Conservation (phyloP, 2,797 vertebrate genomes). For the Austrolebias charrua region DNA sequence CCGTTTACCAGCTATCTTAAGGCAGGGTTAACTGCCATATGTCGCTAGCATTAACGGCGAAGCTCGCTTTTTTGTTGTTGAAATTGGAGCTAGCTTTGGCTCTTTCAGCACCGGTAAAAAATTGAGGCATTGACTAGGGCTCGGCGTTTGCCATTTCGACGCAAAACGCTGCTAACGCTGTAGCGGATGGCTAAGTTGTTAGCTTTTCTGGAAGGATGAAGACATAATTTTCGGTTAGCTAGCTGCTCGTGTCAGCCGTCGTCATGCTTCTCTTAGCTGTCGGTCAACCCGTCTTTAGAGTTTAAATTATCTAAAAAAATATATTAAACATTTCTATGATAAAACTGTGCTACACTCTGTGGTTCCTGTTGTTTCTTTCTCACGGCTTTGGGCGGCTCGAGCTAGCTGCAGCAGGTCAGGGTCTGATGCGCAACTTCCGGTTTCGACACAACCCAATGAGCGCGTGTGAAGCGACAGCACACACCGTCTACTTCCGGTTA, state of each 20-base stretch:
- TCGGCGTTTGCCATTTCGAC: constrained; percentile 18
- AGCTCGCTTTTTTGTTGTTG: background rate
- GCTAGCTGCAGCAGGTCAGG: constrained; percentile 46
- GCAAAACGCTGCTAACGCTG: constrained; percentile 41
- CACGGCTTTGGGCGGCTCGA: constrained; percentile 57
- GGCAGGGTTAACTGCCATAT: constrained; percentile 10
- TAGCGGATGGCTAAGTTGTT: constrained; percentile 61
- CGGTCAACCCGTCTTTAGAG: constrained; percentile 19
- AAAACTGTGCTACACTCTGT: constrained; percentile 17
- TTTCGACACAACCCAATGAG: constrained; percentile 44
- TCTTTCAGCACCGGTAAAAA: constrained; percentile 7
- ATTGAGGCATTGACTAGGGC: constrained; percentile 23
- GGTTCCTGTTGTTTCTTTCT: constrained; percentile 43
- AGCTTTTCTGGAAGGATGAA: constrained; percentile 56
- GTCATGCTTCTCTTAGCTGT: constrained; percentile 33
- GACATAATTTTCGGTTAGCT: constrained; percentile 49
- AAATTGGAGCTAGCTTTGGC: constrained; percentile 4
- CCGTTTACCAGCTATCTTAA: constrained; percentile 4
- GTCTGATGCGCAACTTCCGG: constrained; percentile 67
- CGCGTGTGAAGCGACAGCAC: constrained; percentile 18
- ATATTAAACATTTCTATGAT: constrained; percentile 15
- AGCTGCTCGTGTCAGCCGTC: constrained; percentile 47
- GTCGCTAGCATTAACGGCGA: constrained; percentile 9
- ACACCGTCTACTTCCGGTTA: constrained; percentile 21
- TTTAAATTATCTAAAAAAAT: constrained; percentile 6